These are phyloP conservation scores for Drosophila hawaiiensis DNA, from an alignment of 2,888 invertebrate genomes.

Conservation along the genomic window DNA sequence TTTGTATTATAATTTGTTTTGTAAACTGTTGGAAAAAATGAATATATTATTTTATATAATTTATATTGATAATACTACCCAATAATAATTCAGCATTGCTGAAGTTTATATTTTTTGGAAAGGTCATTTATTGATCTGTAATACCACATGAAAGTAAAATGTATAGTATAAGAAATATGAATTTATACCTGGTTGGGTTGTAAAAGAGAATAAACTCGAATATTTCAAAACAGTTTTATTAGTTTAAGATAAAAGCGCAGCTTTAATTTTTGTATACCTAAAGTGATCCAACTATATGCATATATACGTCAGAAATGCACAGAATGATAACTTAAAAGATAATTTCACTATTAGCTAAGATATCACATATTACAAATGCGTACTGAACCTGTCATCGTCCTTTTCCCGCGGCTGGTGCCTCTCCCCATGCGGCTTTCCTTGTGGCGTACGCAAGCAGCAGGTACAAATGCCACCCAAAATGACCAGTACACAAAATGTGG, in stretches of 20 bases:
- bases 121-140: neutral
- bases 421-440: neutral
- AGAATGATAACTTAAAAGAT: neutral
- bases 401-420: constrained; percentile 6
- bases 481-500: constrained; percentile 78
- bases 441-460: constrained; percentile 66
- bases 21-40: neutral
- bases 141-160: neutral
- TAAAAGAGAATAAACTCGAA: neutral
- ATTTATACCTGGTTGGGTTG: neutral
- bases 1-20: neutral
- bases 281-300: neutral
- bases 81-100: neutral
- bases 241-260: neutral
- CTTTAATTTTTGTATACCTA: constrained; percentile 1
- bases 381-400: constrained; percentile 27
- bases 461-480: constrained; percentile 83
- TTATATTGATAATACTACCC: neutral
- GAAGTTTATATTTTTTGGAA: neutral
- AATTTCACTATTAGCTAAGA: neutral
- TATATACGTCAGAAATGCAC: neutral
- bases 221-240: neutral
- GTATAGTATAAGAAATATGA: neutral
- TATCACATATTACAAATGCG: constrained; percentile 45
- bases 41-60: neutral